Evolutionary conservation across 2,797 vertebrate genomes (phyloP).

Genomic region (Urophycis tenuis): DNA sequence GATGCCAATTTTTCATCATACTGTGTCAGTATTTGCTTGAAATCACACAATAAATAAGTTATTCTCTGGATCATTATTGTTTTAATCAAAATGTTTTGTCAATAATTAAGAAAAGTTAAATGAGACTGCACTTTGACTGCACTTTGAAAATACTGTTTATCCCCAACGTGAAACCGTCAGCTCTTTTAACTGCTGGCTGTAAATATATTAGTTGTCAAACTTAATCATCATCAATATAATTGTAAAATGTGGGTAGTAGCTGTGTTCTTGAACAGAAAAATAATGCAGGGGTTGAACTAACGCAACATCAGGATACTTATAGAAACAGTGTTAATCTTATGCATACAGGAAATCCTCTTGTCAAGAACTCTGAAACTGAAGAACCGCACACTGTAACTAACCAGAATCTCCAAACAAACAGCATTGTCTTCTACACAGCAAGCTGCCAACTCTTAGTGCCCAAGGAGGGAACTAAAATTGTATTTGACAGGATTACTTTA

Average conservation of each 20-base stretch:
- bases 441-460: not conserved
- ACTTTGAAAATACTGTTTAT: not conserved
- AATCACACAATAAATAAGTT: not conserved
- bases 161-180: not conserved
- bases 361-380: not conserved
- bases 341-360: not conserved
- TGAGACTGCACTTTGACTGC: too few species aligned
- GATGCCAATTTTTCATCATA: not conserved
- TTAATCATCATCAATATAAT: not conserved
- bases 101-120: too few species aligned
- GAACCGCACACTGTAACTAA: not conserved
- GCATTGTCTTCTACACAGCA: not conserved
- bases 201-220: not conserved
- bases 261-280: constrained; percentile 1
- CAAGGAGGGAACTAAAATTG: not conserved
- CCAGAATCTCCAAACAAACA: not conserved
- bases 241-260: not conserved
- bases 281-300: not conserved
- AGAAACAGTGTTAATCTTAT: not conserved
- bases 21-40: not conserved
- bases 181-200: not conserved
- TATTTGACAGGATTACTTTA: not conserved
- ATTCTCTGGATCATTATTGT: not conserved
- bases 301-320: not conserved
- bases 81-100: too few species aligned